Conservation (phyloP, 2,113 vertebrate genomes). For the Channa argus region DNA sequence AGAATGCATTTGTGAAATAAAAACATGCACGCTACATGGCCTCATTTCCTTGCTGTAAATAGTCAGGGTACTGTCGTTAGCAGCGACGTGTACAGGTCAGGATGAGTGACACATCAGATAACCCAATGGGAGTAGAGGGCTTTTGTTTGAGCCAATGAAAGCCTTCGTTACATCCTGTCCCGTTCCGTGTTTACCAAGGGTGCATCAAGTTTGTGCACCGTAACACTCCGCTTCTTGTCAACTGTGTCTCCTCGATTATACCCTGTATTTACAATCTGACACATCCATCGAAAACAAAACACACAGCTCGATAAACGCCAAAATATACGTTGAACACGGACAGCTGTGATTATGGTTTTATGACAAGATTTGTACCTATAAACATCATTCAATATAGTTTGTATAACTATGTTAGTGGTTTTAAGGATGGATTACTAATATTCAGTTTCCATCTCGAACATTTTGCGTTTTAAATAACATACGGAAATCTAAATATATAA, state of each 20-base stretch:
- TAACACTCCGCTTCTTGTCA: neutral
- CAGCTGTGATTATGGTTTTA: fast-evolving
- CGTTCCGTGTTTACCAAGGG: conserved; percentile 7
- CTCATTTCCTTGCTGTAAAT: conserved; percentile 3
- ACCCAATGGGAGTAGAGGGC: conserved; percentile 26
- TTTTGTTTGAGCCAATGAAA: conserved; percentile 53
- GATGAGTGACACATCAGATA: conserved; percentile 44
- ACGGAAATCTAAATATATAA: neutral
- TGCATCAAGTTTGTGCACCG: conserved; percentile 20
- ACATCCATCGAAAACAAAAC: neutral
- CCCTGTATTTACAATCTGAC: neutral
- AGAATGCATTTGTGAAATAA: neutral
- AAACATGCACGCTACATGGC: neutral
- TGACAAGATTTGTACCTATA: neutral
- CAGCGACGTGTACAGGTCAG: conserved; percentile 26
- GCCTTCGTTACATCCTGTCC: conserved; percentile 30
- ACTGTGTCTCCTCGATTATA: neutral
- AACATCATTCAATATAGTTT: fast-evolving
- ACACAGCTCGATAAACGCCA: fast-evolving
- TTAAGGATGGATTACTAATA: neutral
- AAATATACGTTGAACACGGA: neutral
- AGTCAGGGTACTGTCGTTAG: neutral
- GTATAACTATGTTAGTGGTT: neutral
- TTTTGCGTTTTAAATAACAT: neutral
- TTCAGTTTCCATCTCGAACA: neutral